Evolutionary conservation across 2,113 vertebrate genomes (phyloP).

Genomic region (Symphodus melops): DNA sequence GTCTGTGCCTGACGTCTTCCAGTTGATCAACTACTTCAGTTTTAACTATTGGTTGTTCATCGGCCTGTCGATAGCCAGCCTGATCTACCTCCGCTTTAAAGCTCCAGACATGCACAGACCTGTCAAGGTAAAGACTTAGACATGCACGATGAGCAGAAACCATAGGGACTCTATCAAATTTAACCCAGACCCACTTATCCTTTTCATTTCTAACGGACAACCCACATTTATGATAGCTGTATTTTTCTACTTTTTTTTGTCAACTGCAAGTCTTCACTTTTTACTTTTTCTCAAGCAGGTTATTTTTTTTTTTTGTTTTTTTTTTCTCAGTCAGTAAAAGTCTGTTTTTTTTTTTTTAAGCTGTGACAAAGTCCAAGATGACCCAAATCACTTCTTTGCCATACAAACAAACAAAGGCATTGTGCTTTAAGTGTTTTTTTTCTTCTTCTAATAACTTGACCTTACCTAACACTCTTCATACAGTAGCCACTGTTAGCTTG

Average conservation of each 20-base stretch:
- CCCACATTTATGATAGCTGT: too few species aligned
- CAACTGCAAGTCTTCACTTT: too few species aligned
- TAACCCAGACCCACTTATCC: too few species aligned
- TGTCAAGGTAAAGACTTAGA: conserved; percentile 76
- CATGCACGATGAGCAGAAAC: neutral
- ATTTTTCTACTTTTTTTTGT: too few species aligned
- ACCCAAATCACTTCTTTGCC: too few species aligned
- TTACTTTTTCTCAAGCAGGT: neutral
- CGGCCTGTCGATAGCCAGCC: conserved; percentile 85
- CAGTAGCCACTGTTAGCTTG: too few species aligned
- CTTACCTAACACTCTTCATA: too few species aligned
- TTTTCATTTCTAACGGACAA: too few species aligned
- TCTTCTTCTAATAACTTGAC: too few species aligned
- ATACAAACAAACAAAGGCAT: too few species aligned
- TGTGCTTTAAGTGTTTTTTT: too few species aligned
- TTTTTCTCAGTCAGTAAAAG: neutral
- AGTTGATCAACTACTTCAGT: conserved; percentile 88
- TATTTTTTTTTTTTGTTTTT: neutral
- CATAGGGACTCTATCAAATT: too few species aligned
- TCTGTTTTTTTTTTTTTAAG: neutral
- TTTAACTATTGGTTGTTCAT: conserved; percentile 90
- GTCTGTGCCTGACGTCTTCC: conserved; percentile 85
- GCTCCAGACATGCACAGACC: conserved; percentile 81
- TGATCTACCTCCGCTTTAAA: conserved; percentile 85
- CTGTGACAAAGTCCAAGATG: neutral